Conservation (phyloP, 2,797 vertebrate species). For the Nothura maculosa region DNA sequence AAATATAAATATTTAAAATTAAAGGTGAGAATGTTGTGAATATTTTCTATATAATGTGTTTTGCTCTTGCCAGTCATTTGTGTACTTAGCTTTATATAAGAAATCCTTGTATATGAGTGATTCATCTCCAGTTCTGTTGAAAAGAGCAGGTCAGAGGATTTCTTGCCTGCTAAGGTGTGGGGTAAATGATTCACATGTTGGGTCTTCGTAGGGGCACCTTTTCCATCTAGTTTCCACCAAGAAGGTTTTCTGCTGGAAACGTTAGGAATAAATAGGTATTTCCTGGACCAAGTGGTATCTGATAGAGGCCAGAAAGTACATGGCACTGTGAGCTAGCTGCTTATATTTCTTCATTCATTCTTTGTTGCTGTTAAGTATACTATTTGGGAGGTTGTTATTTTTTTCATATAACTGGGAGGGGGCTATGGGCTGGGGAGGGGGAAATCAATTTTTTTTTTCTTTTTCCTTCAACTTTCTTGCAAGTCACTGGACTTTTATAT, state of each 20-base stretch:
- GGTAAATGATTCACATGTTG: neutral
- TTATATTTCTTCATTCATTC: neutral
- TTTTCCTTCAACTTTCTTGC: slow-evolving; percentile 55
- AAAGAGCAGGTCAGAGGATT: neutral
- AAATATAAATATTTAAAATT: neutral
- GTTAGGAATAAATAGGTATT: accelerated
- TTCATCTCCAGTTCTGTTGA: neutral
- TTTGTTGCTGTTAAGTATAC: neutral
- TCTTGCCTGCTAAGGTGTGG: neutral
- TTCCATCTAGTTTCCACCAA: neutral
- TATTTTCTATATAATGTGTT: neutral
- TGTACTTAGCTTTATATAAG: neutral
- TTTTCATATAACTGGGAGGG: neutral
- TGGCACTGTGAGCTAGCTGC: neutral
- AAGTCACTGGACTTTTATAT: slow-evolving; percentile 44
- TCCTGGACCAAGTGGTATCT: neutral
- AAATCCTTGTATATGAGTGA: neutral
- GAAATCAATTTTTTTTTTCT: neutral
- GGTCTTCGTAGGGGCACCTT: neutral
- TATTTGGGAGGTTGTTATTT: neutral
- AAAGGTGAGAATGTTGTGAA: neutral
- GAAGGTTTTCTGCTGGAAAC: neutral
- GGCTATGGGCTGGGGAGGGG: neutral
- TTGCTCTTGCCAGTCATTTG: neutral
- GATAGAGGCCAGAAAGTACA: neutral